These are phyloP conservation scores for Caenorhabditis imperialis DNA, from an alignment of 2,888 invertebrate genomes.

Conservation along the genomic window DNA sequence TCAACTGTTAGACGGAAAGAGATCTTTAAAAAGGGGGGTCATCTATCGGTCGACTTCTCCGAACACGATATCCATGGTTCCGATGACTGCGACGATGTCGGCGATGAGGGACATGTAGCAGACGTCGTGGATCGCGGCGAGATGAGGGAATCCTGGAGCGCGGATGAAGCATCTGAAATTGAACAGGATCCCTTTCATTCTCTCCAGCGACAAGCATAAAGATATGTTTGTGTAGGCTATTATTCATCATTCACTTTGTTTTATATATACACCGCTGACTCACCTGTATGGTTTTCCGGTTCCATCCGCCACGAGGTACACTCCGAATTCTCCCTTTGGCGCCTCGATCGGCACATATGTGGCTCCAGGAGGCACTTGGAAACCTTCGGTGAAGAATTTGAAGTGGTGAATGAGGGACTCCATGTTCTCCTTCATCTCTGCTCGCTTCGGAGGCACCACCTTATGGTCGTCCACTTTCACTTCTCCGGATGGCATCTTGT, in stretches of 20 bases:
- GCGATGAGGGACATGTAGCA: conserved; percentile 92
- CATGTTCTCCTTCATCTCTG: conserved; percentile 95
- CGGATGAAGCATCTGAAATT: conserved; percentile 80
- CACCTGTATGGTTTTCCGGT: conserved; percentile 91
- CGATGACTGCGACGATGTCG: conserved; percentile 97
- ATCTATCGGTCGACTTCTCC: conserved; percentile 80
- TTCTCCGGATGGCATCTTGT: conserved; percentile 89
- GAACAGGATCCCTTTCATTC: no score
- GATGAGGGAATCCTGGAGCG: conserved; percentile 80
- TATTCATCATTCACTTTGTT: conserved; percentile 15
- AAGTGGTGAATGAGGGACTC: conserved; percentile 98
- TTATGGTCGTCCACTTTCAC: conserved; percentile 89
- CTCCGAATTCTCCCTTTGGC: conserved; percentile 94
- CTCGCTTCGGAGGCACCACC: conserved; percentile 89
- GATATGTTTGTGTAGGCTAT: background rate
- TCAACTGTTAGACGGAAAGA: background rate
- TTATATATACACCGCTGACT: conserved; percentile 6
- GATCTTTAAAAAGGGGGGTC: no score
- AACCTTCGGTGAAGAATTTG: conserved; percentile 96
- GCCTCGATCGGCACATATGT: conserved; percentile 97
- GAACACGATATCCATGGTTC: conserved; percentile 82
- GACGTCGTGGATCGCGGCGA: conserved; percentile 89
- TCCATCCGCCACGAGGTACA: conserved; percentile 96
- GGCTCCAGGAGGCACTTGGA: conserved; percentile 94
- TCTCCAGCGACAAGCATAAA: no score